These are phyloP conservation scores for Hafferia zeledoni DNA, from an alignment of 2,797 vertebrate species.

Conservation along the genomic window DNA sequence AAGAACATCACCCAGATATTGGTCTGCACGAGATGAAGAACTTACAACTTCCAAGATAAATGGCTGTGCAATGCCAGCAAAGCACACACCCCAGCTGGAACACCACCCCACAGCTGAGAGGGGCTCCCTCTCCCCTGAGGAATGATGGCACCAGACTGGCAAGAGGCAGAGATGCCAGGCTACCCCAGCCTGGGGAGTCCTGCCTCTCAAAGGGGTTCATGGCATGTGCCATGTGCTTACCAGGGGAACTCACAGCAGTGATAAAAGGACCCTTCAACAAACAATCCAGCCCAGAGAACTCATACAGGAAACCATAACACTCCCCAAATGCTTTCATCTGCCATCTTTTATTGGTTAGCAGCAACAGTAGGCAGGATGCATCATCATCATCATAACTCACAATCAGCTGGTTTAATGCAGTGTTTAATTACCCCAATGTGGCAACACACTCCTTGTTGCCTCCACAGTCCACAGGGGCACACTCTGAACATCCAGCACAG, in stretches of 20 bases:
- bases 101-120: not conserved
- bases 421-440: slow-evolving; percentile 19
- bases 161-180: not conserved
- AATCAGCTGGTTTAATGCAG: not conserved
- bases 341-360: not conserved
- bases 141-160: not conserved
- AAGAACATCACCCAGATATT: not conserved
- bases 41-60: not conserved
- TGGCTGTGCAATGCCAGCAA: not conserved
- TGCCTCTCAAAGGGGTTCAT: not conserved
- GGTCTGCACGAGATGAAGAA: not conserved
- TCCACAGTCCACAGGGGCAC: not conserved
- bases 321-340: not conserved
- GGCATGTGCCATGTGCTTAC: not conserved
- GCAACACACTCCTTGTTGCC: not conserved
- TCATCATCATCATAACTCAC: not conserved
- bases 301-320: not conserved
- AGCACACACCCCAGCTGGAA: not conserved
- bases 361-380: not conserved
- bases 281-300: not conserved
- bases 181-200: not conserved
- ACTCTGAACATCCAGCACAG: not conserved
- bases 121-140: not conserved
- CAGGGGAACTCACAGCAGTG: not conserved
- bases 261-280: not conserved